These are phyloP conservation scores for Phyllopteryx taeniolatus DNA, from an alignment of 2,113 vertebrate genomes.

Conservation along the genomic window DNA sequence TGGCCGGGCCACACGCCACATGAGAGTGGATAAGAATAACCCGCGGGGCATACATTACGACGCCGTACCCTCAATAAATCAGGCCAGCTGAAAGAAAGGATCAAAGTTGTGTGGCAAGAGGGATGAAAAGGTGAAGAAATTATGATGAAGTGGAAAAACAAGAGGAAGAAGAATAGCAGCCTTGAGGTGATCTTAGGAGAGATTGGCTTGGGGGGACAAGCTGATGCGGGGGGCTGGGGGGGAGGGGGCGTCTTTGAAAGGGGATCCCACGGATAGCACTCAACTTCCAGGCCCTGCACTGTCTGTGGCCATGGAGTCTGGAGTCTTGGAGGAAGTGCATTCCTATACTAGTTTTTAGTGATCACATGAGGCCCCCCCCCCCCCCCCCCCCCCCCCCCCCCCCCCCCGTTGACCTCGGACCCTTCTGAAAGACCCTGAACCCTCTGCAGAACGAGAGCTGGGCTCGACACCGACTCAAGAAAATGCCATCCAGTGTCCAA, in stretches of 20 bases:
- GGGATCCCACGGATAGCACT: slow-evolving; percentile 55
- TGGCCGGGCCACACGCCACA: slow-evolving; percentile 46
- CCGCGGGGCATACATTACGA: slow-evolving; percentile 57
- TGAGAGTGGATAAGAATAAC: slow-evolving; percentile 72
- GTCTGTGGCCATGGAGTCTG: slow-evolving; percentile 58
- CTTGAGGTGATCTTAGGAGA: slow-evolving; percentile 38
- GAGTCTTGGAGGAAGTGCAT: slow-evolving; percentile 67
- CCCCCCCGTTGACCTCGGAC: slow-evolving; percentile 22
- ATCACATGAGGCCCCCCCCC: slow-evolving; percentile 58
- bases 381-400: too few relatives aligned
- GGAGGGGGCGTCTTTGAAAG: slow-evolving; percentile 62
- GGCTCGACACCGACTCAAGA: background rate
- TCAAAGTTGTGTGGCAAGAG: slow-evolving; percentile 22
- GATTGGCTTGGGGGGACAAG: slow-evolving; percentile 46
- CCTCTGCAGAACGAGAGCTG: background rate
- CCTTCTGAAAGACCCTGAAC: slow-evolving; percentile 1
- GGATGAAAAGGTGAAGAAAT: slow-evolving; percentile 9
- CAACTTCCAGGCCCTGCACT: slow-evolving; percentile 51
- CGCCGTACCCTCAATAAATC: slow-evolving; percentile 61
- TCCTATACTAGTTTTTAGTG: slow-evolving; percentile 48
- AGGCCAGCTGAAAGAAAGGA: slow-evolving; percentile 31
- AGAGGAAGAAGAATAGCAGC: slow-evolving; percentile 16
- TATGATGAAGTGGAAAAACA: background rate
- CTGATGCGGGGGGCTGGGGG: slow-evolving; percentile 29
- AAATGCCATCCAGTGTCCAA: background rate